Evolutionary conservation across 2,888 invertebrate genomes (phyloP).

Genomic region (Acronicta psi): DNA sequence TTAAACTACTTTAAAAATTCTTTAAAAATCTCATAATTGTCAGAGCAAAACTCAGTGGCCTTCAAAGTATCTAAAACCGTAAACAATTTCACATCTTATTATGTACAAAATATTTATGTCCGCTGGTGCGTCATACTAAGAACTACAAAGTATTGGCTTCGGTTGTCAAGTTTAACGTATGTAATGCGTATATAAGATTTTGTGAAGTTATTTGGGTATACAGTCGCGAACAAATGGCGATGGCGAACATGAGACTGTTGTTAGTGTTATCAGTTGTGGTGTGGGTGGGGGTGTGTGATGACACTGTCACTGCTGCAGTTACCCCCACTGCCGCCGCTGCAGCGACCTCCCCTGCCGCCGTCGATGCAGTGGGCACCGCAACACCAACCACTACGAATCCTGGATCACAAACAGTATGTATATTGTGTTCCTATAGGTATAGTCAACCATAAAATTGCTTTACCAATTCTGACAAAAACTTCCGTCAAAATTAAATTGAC

Average conservation of each 20-base stretch:
- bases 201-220: constrained; percentile 31
- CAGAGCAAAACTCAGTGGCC: constrained; percentile 42
- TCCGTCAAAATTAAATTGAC: too few species aligned
- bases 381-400: constrained; percentile 3
- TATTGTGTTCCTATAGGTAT: too few species aligned
- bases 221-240: constrained; percentile 56
- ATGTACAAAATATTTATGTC: constrained; percentile 40
- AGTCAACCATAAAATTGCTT: too few species aligned
- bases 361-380: constrained; percentile 2
- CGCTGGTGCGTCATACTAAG: neutral
- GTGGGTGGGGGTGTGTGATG: constrained; percentile 49
- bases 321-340: constrained; percentile 9
- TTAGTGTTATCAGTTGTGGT: constrained; percentile 53
- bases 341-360: constrained; percentile 6
- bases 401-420: constrained; percentile 4
- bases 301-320: constrained; percentile 32
- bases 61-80: constrained; percentile 51
- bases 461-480: too few species aligned
- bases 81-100: constrained; percentile 35
- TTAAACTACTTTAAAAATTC: neutral
- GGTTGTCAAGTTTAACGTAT: constrained; percentile 41
- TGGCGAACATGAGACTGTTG: constrained; percentile 53
- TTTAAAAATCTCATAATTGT: constrained; percentile 64
- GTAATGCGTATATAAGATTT: constrained; percentile 59
- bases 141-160: constrained; percentile 28